Percentiles rank a stretch among this genome's conserved stretches.
Conservation (phyloP, 2,113 vertebrate genomes). For the Hippopotamus amphibius region DNA sequence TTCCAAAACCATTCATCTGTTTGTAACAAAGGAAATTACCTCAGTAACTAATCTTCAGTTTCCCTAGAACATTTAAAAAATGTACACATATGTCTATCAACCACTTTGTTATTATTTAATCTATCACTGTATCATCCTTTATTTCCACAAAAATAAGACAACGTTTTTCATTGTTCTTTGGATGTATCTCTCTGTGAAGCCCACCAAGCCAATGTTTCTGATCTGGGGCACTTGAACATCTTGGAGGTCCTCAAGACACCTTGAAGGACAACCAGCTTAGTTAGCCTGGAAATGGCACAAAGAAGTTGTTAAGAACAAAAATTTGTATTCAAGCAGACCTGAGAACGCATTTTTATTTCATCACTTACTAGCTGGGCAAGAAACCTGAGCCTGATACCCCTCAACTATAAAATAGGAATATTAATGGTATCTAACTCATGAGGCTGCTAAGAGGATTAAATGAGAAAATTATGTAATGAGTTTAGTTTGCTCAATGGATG, state of each 20-base stretch:
- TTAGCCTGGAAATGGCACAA: conserved; percentile 27
- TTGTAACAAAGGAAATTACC: conserved; percentile 52
- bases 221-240: not conserved
- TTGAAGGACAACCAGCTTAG: not conserved
- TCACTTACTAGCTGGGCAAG: not conserved
- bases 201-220: not conserved
- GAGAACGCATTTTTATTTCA: not conserved
- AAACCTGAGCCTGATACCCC: conserved; percentile 18
- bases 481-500: conserved; percentile 20
- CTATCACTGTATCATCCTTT: not conserved
- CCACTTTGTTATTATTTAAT: not conserved
- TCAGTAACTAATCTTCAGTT: conserved; percentile 47
- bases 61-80: not conserved
- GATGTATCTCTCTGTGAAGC: not conserved
- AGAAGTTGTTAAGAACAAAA: not conserved
- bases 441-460: not conserved
- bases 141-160: conserved; percentile 24
- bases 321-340: not conserved
- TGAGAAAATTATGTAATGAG: conserved; percentile 36
- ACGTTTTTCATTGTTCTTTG: not conserved
- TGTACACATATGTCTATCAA: not conserved
- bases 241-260: not conserved
- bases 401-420: not conserved
- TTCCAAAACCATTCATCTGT: conserved; percentile 92
- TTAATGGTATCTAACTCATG: not conserved